Conservation (phyloP, 2,113 vertebrate genomes). For the Sigmodon hispidus region DNA sequence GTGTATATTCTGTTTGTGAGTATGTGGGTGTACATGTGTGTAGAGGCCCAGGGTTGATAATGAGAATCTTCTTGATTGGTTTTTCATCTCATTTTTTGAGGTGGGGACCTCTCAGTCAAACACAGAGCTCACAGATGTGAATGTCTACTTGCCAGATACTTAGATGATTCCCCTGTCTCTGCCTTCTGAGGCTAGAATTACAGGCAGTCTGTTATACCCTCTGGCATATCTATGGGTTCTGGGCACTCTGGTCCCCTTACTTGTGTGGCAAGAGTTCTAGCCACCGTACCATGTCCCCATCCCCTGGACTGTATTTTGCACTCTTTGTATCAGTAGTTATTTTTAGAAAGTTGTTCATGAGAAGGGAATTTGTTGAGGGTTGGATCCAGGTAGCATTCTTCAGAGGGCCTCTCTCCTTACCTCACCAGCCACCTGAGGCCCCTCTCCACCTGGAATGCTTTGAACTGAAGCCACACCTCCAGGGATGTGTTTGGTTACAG, state of each 20-base stretch:
- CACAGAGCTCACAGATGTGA: neutral
- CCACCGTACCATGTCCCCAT: neutral
- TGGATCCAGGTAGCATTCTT: slow-evolving; percentile 23
- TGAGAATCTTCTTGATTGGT: neutral
- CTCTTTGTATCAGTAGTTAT: neutral
- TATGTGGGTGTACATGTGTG: neutral
- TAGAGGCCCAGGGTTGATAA: neutral
- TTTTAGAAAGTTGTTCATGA: neutral
- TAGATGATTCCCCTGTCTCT: neutral
- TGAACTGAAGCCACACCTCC: neutral
- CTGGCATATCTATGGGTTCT: neutral
- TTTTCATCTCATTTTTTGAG: neutral
- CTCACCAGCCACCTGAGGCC: slow-evolving; percentile 43
- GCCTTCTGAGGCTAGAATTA: neutral
- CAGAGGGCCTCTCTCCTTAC: neutral
- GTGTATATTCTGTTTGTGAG: neutral
- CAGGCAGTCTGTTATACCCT: neutral
- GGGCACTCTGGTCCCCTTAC: neutral
- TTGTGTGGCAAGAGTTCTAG: neutral
- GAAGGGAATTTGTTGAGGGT: neutral
- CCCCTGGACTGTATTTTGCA: neutral
- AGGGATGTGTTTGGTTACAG: neutral
- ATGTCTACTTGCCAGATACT: neutral
- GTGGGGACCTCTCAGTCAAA: neutral
- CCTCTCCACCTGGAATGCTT: neutral